Percentiles rank a stretch among this genome's conserved stretches.
Conservation (phyloP, 2,888 invertebrate genomes). For the Mythimna ferrago region DNA sequence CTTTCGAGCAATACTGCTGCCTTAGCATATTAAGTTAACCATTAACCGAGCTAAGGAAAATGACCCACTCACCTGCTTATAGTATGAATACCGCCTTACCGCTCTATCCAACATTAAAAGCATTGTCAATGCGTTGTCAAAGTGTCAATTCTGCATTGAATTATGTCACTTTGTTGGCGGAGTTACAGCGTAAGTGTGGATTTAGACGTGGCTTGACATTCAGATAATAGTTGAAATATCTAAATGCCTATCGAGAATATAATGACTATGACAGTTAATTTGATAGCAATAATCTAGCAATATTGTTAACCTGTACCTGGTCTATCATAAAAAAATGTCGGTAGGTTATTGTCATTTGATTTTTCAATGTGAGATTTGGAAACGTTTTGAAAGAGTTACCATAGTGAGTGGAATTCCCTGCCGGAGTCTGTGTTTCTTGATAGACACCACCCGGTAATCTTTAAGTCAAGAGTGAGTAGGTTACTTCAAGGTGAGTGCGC, state of each 20-base stretch:
- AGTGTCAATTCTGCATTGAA: conserved; percentile 62
- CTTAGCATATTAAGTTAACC: no score
- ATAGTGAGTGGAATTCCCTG: no score
- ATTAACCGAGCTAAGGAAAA: not conserved
- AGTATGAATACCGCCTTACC: conserved; percentile 27
- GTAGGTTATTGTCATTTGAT: not conserved
- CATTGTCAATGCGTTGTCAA: conserved; percentile 57
- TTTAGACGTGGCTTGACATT: conserved; percentile 21
- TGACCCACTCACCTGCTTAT: not conserved
- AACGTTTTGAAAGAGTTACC: no score
- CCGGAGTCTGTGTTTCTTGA: no score
- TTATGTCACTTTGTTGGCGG: conserved; percentile 55
- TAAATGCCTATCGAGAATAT: no score
- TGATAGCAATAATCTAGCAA: conserved; percentile 1
- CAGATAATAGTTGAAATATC: conserved; percentile 23
- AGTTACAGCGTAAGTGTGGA: conserved; percentile 29
- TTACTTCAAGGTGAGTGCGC: no score
- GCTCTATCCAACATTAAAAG: conserved; percentile 50
- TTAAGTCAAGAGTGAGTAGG: no score
- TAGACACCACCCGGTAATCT: no score
- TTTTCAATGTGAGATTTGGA: no score
- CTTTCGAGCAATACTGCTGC: no score
- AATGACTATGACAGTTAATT: not conserved
- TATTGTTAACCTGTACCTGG: not conserved
- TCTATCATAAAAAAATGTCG: not conserved